Base-by-base conservation (phyloP, 2,797 vertebrate species). In the Eospalax fontanierii region DNA sequence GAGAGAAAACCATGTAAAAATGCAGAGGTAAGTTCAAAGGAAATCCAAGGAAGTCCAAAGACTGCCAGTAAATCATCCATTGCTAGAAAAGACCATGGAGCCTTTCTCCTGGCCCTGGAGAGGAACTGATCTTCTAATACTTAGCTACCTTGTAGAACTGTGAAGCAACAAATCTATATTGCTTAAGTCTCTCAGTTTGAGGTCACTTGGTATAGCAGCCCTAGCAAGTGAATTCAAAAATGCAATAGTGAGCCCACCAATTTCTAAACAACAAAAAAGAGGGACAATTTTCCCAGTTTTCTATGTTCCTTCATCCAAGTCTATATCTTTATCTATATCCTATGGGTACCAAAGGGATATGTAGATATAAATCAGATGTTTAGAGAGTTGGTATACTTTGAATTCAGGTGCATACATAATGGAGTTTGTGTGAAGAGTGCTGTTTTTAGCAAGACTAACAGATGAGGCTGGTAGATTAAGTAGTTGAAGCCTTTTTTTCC, bases 331-430 rank as follows among this genome's bases (percentile, higher is more conserved):
- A 7, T 81, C 14, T 40, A 30, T 66, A 22, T 50, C 76, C 35
- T 89, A 83, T 50, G 2, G 75, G 14, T 59, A 68, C 46, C 71
- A 54, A 68, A 86, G 71, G 21, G 83, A 15, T 87, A 46, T 35
- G 6, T 12, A 11, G 85, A 26, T 68, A 38, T 50, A 86, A 66
- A 40, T 81, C 4, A 68, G 35, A 66, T 83, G 30, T 68, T 91
- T 95, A 90, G 35, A 65, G 78, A 54, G n/a, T 24, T 18, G 9
- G 66, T 79, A 21, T 57, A 43, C 40, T 38, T 94, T 95, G 66
- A 84, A 33, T 91, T 63, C 35, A 84, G 83, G 15, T n/a, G 84
- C 57, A 81, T 54, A 78, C 30, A 46, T 86, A 38, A 33, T 93
- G 59, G 30, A 24, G 81, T 43, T 70, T 22, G 38, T 84, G 26